Evolutionary conservation across 2,797 vertebrate species (phyloP).

Genomic region (Anguilla anguilla): DNA sequence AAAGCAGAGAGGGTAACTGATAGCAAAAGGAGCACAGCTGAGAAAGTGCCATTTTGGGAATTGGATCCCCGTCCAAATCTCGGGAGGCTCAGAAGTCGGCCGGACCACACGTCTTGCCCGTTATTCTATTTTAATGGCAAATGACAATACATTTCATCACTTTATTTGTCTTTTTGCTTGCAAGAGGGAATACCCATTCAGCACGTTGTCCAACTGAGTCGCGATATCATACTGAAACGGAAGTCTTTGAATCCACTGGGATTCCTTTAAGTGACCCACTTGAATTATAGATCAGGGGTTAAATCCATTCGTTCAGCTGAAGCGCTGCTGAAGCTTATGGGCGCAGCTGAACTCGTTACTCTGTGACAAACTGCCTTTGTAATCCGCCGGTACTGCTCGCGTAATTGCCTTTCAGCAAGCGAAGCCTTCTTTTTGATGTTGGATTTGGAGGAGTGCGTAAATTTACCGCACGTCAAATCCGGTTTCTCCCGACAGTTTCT

Average conservation of each 20-base stretch:
- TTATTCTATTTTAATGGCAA: background rate
- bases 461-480: background rate
- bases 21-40: background rate
- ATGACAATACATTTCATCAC: background rate
- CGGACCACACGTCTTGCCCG: background rate
- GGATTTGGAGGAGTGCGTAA: background rate
- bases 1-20: background rate
- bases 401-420: background rate
- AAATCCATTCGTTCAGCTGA: background rate
- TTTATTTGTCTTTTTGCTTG: background rate
- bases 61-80: background rate
- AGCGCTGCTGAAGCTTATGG: background rate
- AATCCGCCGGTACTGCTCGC: background rate
- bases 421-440: background rate
- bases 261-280: background rate
- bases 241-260: conserved; percentile 6
- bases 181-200: background rate
- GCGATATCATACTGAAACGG: background rate
- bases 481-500: background rate
- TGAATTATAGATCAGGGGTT: conserved; percentile 13
- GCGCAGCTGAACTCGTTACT: background rate
- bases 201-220: background rate
- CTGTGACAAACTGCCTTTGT: background rate
- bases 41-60: background rate
- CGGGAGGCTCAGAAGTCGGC: background rate